Base-by-base conservation (phyloP, 2,113 vertebrate genomes). In the Scartelaos histophorus region DNA sequence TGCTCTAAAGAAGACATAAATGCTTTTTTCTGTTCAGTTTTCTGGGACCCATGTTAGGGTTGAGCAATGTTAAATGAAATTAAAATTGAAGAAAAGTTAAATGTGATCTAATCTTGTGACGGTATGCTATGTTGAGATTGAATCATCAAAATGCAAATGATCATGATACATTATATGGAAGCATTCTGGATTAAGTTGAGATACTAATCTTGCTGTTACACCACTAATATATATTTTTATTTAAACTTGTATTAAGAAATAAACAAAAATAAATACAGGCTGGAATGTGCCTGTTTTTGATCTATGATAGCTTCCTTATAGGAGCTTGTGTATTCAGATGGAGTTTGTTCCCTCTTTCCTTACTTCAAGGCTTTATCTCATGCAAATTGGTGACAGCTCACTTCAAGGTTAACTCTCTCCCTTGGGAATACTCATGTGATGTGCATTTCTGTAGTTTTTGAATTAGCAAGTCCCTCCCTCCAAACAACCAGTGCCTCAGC, bases 341-440 rank as follows among this genome's bases (percentile, higher is more conserved):
- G 67, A 51, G 66, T 71, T 78, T 73, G 69, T 82, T 82, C 61
- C 69, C 82, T 86, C 85, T 81, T 71, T 80, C 84, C 24, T 78
- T 56, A 81, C 76, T 72, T 71, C 75, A 76, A 56, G 53, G 66
- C 21, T 78, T 70, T 78, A 70, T 79, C 69, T 81, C 62, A 82
- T 84, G 74, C 70, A 81, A 85, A 85, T 66, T 61, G 72, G 82
- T 70, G 79, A 85, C 66, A 34, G 77, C 75, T 34, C 65, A 76
- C 74, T 78, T 86, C 81, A 87, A 87, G 87, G 87, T 91, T 81
- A 90, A 86, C 73, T 71, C 67, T 66, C 61, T 67, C 71, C 64
- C 46, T 45, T 2, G 6, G 29, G 58, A 71, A 69, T 69, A 54
- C 10, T 46, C 22, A 25, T 7, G 66, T 65, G 22, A 61, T 64